Evolutionary conservation across 2,797 vertebrate genomes (phyloP).

Genomic region (Sebastes steindachneri): DNA sequence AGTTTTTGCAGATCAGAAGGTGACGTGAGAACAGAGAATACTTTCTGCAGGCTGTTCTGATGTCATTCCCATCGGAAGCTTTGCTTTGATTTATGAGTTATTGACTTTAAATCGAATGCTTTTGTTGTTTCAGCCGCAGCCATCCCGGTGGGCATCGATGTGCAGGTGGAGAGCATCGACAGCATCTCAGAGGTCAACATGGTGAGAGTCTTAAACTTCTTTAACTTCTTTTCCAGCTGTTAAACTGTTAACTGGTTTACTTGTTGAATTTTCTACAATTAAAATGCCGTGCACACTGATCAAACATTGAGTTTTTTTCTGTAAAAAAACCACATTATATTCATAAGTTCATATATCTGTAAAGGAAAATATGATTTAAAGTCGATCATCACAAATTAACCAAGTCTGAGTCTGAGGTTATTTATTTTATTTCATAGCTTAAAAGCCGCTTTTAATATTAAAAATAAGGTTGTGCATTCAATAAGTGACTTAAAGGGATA

Average conservation of each 20-base stretch:
- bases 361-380: background rate
- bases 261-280: too few relatives aligned
- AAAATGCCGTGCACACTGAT: too few relatives aligned
- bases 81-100: background rate
- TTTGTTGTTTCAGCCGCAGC: slow-evolving; percentile 81
- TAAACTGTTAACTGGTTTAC: too few relatives aligned
- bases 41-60: background rate
- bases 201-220: slow-evolving; percentile 71
- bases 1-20: background rate
- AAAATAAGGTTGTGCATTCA: background rate
- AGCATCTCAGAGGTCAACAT: slow-evolving; percentile 96
- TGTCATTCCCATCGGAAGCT: background rate
- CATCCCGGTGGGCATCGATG: slow-evolving; percentile 91
- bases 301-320: background rate
- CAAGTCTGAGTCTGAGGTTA: background rate
- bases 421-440: background rate
- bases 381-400: background rate
- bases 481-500: background rate
- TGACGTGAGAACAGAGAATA: background rate
- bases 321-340: background rate
- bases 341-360: background rate
- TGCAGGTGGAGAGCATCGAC: slow-evolving; percentile 94
- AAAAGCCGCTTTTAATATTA: background rate
- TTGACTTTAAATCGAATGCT: background rate
- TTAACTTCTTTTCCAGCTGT: background rate